Base-by-base conservation (phyloP, 2,888 invertebrate genomes). In the Pteria penguin region DNA sequence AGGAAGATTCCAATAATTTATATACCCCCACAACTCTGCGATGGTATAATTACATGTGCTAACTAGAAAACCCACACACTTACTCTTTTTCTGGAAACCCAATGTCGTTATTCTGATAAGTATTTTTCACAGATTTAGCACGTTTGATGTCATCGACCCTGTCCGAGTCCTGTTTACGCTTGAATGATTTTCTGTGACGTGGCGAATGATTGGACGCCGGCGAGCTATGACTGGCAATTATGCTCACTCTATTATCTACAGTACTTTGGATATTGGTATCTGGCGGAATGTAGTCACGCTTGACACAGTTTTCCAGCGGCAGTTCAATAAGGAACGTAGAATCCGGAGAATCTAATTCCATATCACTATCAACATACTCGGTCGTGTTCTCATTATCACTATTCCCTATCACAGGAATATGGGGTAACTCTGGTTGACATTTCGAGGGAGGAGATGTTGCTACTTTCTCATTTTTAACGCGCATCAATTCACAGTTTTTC, bases 51-150 rank as follows among this genome's bases (percentile, higher is more conserved):
- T n/a, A 31, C 31, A 62, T 31, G 32, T 5, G 22, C 31, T 31
- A n/a, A n/a, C 58, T 58, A 11, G 58, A 58, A 24, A 57, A 57
- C n/a, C n/a, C n/a, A n/a, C 57, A 29, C 18, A 68, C 68, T 68
- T 68, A 68, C 68, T 68, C 68, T 57, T 58, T 31, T 32, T 68
- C 57, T 57, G 57, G 55, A 68, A 57, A 55, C 24, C 57, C 68
- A n/a, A n/a, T n/a, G 8, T 22, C 5, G 3, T n/a, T 8, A 4
- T 24, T 4, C n/a, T 14, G 31, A 55, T 27, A 32, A 66, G 22
- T 52, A 26, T 45, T 66, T 26, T 26, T 66, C 22, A 29, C 67
- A 55, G 54, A 31, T 67, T 45, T 67, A 31, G 55, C 22, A 57
- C 67, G 67, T 32, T 67, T 67, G 31, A n/a, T 29, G 24, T 54